Evolutionary conservation across 1,140 invertebrate genomes (phyloP).

Genomic region (Metopolophium dirhodum): DNA sequence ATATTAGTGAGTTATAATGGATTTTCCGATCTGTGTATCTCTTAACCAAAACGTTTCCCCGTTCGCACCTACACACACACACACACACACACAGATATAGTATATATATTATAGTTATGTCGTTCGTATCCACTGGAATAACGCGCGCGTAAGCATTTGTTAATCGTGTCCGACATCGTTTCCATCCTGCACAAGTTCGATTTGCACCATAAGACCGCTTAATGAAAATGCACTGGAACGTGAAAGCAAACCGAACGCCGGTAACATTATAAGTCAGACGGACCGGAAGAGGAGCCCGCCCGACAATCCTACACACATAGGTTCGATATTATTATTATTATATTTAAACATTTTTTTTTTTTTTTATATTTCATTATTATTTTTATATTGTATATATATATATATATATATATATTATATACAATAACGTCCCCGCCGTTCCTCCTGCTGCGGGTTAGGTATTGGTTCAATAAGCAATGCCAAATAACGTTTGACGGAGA

Average conservation of each 20-base stretch:
- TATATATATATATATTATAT: too few relatives aligned
- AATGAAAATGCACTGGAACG: not conserved
- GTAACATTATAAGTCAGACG: not conserved
- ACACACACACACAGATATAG: not conserved
- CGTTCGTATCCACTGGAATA: not conserved
- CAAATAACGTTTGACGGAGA: not conserved
- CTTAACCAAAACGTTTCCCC: too few relatives aligned
- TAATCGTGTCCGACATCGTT: not conserved
- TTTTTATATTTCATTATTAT: not conserved
- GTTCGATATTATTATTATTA: not conserved
- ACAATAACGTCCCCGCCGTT: not conserved
- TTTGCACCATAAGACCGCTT: not conserved
- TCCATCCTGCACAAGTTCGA: not conserved
- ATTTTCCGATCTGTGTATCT: not conserved
- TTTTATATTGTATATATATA: too few relatives aligned
- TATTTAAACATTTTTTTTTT: not conserved
- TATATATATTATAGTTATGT: not conserved
- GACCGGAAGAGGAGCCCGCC: not conserved
- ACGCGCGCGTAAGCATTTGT: not conserved
- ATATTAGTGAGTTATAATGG: conserved; percentile 12
- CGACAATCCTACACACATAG: not conserved
- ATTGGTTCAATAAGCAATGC: not conserved
- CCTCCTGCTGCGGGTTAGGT: not conserved
- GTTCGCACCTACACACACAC: too few relatives aligned
- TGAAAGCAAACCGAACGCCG: not conserved